Conservation (phyloP, 1,140 invertebrate species). For the Drosophila ambigua region DNA sequence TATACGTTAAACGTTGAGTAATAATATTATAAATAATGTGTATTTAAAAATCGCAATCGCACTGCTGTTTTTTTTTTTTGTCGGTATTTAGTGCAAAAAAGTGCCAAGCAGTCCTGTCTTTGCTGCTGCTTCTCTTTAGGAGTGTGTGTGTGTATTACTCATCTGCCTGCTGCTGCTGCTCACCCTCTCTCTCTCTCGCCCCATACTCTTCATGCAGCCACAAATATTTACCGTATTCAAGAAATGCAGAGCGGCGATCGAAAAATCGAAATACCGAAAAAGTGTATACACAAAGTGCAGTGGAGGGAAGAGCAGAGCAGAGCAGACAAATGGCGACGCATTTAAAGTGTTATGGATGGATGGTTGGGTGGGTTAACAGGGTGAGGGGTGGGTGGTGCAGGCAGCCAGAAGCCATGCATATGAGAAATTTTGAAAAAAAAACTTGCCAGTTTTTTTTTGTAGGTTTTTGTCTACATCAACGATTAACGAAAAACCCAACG, state of each 20-base stretch:
- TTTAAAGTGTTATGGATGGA: conserved; percentile 4
- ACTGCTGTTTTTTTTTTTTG: background rate
- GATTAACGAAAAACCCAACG: conserved; percentile 81
- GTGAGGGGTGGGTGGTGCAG: background rate
- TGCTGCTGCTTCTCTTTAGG: too few species aligned
- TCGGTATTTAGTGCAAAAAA: conserved; percentile 19
- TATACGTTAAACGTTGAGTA: conserved; percentile 57
- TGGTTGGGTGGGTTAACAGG: too few species aligned
- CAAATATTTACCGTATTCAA: too few species aligned
- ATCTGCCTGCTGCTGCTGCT: too few species aligned
- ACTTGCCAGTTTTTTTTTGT: conserved; percentile 60
- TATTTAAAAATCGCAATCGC: conserved; percentile 36
- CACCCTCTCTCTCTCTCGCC: too few species aligned
- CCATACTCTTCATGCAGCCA: too few species aligned
- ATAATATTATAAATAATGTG: conserved; percentile 70
- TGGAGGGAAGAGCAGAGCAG: too few species aligned
- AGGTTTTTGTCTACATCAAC: conserved; percentile 80
- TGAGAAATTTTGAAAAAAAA: conserved; percentile 47
- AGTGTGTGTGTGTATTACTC: too few species aligned
- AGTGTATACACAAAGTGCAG: too few species aligned
- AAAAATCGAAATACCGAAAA: conserved; percentile 32
- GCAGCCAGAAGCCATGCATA: conserved; percentile 2
- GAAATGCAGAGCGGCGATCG: conserved; percentile 1
- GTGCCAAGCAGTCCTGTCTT: too few species aligned
- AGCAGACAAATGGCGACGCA: conserved; percentile 12